phyloP scores from a whole-genome alignment of 2,797 vertebrate species.

The Microctenopoma lineatum region DNA sequence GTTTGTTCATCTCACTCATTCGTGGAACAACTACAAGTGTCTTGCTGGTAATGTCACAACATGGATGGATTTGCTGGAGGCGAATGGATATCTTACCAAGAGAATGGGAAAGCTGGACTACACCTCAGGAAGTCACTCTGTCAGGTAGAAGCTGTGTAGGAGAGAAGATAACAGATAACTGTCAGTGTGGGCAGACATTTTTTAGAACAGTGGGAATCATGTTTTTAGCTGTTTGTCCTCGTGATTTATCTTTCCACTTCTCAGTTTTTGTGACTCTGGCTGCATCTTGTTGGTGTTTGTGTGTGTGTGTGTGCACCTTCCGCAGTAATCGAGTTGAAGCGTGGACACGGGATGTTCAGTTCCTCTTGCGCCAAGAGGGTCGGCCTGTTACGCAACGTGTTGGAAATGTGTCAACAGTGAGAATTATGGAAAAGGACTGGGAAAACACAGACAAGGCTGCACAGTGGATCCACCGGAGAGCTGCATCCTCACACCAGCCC shows the following conservation, averaged over 20 bases:
- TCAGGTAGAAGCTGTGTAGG: constrained; percentile 85
- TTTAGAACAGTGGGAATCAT: constrained; percentile 20
- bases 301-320: constrained; percentile 20
- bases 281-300: constrained; percentile 1
- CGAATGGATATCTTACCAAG: constrained; percentile 87
- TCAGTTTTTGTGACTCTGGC: background rate
- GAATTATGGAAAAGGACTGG: constrained; percentile 91
- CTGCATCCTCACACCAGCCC: constrained; percentile 79
- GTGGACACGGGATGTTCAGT: constrained; percentile 93
- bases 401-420: constrained; percentile 81
- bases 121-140: constrained; percentile 92
- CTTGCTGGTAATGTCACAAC: constrained; percentile 88
- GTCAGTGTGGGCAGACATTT: background rate
- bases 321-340: constrained; percentile 95
- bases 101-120: constrained; percentile 94
- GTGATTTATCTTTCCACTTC: constrained; percentile 24
- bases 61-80: constrained; percentile 93
- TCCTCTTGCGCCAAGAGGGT: constrained; percentile 93
- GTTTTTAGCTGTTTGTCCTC: background rate
- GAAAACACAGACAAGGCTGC: constrained; percentile 84
- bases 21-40: constrained; percentile 98
- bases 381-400: constrained; percentile 87
- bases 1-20: constrained; percentile 93
- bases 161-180: background rate
- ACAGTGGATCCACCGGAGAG: constrained; percentile 86